Base-by-base conservation (phyloP, 2,888 invertebrate genomes). In the Thera obeliscata region DNA sequence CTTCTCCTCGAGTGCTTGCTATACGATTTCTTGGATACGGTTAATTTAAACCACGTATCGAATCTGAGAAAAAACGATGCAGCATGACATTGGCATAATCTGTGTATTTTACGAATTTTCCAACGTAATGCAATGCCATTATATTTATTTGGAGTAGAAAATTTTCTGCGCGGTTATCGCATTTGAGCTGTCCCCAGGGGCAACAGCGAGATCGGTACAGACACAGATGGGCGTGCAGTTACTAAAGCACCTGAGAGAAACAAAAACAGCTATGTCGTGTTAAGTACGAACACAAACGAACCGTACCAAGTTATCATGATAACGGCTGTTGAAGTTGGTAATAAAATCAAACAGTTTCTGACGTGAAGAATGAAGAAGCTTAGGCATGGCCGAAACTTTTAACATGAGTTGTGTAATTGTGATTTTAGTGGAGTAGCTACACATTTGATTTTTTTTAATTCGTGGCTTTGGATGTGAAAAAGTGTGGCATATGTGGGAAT, bases 101-200 rank as follows among this genome's bases (percentile, higher is more conserved):
- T 55, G 41, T 43, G 22, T 56, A 48, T 54, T 50, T 56, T 61
- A 61, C 46, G 56, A 60, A 57, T 69, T 63, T 65, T 66, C 41
- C 43, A 64, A 62, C 36, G 59, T 64, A 54, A 58, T 64, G 64
- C 54, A 67, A 69, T 66, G 61, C 67, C 50, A 62, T 71, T 69
- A 64, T 66, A 72, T 70, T 68, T 74, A 74, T 72, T 69, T 70
- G 61, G 54, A 50, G 68, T 58, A 67, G 68, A 66, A 64, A 54
- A 74, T 75, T 73, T 71, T 70, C 67, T 71, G 68, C 72, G 66
- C 64, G 71, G 71, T 74, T 74, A 76, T 75, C 74, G 65, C 70
- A 74, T 74, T 72, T 73, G 69, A 61, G 63, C 64, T 46, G 73
- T 72, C 74, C 73, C 72, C 60, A 33, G 67, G 41, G 75, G 69